These are phyloP conservation scores for Meteorus sp. DNA, from an alignment of 1,140 invertebrate genomes.

Conservation along the genomic window DNA sequence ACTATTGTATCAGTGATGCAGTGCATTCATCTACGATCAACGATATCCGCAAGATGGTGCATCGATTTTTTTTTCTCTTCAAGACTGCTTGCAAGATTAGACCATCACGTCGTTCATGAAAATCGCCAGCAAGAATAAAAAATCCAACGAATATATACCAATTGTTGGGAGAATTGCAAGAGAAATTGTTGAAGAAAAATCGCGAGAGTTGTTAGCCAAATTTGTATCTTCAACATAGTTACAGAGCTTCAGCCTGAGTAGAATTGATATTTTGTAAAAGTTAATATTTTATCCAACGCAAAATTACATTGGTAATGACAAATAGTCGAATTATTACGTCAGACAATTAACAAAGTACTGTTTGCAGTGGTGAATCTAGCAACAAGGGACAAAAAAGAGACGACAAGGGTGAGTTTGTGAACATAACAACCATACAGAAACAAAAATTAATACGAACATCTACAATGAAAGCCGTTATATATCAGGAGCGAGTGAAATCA, in stretches of 20 bases:
- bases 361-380: constrained; percentile 51
- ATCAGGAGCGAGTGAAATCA: no score
- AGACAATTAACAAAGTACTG: constrained; percentile 27
- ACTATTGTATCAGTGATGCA: no score
- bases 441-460: background rate
- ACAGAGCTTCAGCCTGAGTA: constrained; percentile 50
- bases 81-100: no score
- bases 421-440: background rate
- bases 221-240: constrained; percentile 56
- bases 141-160: background rate
- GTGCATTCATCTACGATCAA: background rate
- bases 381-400: constrained; percentile 52
- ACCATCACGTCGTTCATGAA: no score
- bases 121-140: background rate
- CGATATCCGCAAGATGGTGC: background rate
- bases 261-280: constrained; percentile 28
- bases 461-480: constrained; percentile 2
- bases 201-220: constrained; percentile 55
- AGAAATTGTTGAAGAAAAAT: constrained; percentile 29
- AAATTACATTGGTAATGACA: constrained; percentile 8
- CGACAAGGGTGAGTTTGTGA: constrained; percentile 48
- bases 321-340: background rate
- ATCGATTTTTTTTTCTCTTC: background rate
- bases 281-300: constrained; percentile 4
- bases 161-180: background rate